Percentiles rank a stretch among this genome's conserved stretches.
Conservation (phyloP, 2,797 vertebrate species). For the Sphenodon punctatus region DNA sequence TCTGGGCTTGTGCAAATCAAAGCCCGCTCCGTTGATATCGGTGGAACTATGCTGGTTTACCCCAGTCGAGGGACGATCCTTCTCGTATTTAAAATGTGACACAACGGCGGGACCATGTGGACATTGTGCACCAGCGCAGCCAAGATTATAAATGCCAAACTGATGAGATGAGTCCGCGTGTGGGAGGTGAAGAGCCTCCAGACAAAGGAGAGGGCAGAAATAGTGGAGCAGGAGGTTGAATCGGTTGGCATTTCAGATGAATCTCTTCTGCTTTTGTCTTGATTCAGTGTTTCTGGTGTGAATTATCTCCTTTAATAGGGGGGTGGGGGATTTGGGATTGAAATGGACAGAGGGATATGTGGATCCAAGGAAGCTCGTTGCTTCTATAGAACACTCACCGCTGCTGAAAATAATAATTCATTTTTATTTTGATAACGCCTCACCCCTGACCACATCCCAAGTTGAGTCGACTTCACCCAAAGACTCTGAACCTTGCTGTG, state of each 20-base stretch:
- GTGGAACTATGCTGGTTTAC: neutral
- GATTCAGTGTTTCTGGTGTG: neutral
- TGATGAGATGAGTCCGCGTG: constrained; percentile 17
- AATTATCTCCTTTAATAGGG: neutral
- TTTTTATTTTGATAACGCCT: too few species aligned
- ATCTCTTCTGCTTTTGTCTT: neutral
- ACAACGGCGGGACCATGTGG: too few species aligned
- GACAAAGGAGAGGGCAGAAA: neutral
- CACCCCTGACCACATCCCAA: too few species aligned
- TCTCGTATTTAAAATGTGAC: constrained; percentile 18
- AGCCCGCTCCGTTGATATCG: neutral
- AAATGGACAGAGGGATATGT: neutral
- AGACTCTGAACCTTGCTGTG: too few species aligned
- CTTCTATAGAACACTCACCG: too few species aligned
- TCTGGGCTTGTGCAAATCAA: constrained; percentile 35
- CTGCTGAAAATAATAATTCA: too few species aligned
- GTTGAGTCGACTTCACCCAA: too few species aligned
- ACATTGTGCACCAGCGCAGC: neutral
- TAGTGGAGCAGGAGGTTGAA: neutral
- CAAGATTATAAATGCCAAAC: constrained; percentile 2
- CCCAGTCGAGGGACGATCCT: neutral
- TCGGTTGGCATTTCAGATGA: neutral
- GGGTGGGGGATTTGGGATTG: neutral
- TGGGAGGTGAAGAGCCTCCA: neutral
- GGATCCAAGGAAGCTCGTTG: too few species aligned